Percentiles rank a stretch among this genome's conserved stretches.
Conservation (phyloP, 2,113 vertebrate genomes). For the Carollia perspicillata region DNA sequence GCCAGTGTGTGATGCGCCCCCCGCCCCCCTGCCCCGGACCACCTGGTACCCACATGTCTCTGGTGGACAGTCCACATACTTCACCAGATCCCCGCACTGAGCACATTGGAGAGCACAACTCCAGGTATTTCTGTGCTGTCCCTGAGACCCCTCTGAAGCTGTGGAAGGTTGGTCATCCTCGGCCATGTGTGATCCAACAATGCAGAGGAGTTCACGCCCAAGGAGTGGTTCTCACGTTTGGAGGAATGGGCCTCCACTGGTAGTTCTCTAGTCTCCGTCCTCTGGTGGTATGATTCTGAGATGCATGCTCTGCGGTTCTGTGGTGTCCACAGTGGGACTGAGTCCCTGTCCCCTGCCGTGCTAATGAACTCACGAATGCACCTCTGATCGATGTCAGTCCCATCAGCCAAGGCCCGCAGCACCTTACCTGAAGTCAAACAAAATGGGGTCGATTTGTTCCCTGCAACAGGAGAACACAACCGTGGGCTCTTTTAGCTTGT, state of each 20-base stretch:
- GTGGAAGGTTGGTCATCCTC: neutral
- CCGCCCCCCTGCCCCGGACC: neutral
- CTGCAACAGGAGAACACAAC: neutral
- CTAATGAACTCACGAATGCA: neutral
- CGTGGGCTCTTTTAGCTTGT: neutral
- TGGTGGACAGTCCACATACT: neutral
- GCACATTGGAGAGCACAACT: neutral
- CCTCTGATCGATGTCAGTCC: neutral
- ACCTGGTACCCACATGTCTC: too few relatives aligned
- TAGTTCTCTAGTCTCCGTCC: neutral
- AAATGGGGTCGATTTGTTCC: neutral
- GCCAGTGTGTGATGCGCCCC: accelerated
- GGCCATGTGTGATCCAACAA: neutral
- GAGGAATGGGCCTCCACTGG: neutral
- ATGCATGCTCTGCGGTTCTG: accelerated
- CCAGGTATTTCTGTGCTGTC: neutral
- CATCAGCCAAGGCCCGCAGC: neutral
- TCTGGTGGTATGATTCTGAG: neutral
- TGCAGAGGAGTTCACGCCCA: neutral
- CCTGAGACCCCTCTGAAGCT: neutral
- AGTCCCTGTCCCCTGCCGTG: neutral
- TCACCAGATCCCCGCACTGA: neutral
- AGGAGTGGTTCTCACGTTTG: neutral
- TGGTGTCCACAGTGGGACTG: neutral
- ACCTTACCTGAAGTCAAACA: neutral